A percentile compares a stretch with the other conserved stretches of the same genome.
Evolutionary conservation across 2,113 vertebrate genomes (phyloP).

Genomic region (Hypomesus transpacificus): DNA sequence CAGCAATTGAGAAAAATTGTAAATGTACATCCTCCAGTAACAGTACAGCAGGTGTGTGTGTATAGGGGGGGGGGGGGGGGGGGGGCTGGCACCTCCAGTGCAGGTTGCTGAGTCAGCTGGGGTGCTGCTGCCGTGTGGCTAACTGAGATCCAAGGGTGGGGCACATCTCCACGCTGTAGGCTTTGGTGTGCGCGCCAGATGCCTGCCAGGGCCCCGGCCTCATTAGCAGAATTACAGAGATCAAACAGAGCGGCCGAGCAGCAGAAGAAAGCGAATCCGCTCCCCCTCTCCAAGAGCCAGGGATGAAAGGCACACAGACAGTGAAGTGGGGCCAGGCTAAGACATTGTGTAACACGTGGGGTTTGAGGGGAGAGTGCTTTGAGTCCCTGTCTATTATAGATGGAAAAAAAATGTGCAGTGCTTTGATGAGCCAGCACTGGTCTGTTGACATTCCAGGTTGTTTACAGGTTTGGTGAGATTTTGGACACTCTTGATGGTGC

Average conservation of each 20-base stretch:
- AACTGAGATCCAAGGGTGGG: constrained; percentile 57
- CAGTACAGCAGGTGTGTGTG: too few species aligned
- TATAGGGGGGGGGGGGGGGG: too few species aligned
- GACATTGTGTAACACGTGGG: constrained; percentile 61
- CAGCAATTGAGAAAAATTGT: too few species aligned
- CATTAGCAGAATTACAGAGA: constrained; percentile 74
- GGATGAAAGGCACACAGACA: constrained; percentile 66
- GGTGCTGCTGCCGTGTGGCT: constrained; percentile 50
- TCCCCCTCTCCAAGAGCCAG: constrained; percentile 58
- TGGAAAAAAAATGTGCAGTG: constrained; percentile 49
- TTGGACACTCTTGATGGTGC: not conserved
- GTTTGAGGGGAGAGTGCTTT: constrained; percentile 61
- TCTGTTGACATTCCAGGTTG: constrained; percentile 47
- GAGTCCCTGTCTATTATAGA: constrained; percentile 61
- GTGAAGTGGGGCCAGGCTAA: constrained; percentile 52
- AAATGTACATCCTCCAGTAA: too few species aligned
- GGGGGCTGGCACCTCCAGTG: constrained; percentile 15
- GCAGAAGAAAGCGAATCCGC: constrained; percentile 65
- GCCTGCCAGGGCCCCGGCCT: constrained; percentile 67
- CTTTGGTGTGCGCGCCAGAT: constrained; percentile 67
- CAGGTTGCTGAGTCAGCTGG: constrained; percentile 65
- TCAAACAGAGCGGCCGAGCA: constrained; percentile 66
- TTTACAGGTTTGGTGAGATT: constrained; percentile 26
- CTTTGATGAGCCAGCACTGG: constrained; percentile 50
- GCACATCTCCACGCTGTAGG: constrained; percentile 52